Evolutionary conservation across 2,113 vertebrate genomes (phyloP).

Genomic region (Megaceryle maxima): DNA sequence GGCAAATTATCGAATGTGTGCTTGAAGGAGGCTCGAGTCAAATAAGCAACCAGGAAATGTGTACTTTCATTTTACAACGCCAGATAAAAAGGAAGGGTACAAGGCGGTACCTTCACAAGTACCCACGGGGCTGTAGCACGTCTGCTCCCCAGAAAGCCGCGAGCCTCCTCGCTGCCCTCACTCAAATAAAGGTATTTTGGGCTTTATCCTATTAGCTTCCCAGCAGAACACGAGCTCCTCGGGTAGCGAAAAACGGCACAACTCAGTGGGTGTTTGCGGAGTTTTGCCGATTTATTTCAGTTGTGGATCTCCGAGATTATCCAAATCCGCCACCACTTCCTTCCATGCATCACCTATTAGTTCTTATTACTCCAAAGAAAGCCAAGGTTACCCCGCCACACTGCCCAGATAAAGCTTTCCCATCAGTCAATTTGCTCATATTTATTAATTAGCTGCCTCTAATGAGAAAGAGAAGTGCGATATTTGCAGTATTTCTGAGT

Average conservation of each 20-base stretch:
- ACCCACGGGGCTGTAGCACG: background rate
- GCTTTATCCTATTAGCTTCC: background rate
- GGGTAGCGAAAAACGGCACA: background rate
- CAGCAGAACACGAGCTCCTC: background rate
- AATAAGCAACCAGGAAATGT: conserved; percentile 13
- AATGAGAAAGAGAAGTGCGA: background rate
- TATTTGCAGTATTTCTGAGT: background rate
- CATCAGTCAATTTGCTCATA: background rate
- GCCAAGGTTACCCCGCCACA: background rate
- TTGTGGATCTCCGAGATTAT: background rate
- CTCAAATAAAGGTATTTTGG: background rate
- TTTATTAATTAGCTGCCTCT: background rate
- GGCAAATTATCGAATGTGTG: conserved; percentile 4
- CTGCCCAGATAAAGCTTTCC: background rate
- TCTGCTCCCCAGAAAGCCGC: background rate
- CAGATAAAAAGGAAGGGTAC: background rate
- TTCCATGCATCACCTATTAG: background rate
- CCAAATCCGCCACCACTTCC: background rate
- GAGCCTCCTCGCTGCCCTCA: background rate
- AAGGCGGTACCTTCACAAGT: background rate
- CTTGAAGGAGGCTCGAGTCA: conserved; percentile 56
- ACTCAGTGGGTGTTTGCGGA: background rate
- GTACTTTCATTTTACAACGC: background rate
- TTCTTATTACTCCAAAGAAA: background rate
- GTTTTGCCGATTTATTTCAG: background rate